Evolutionary conservation across 2,888 invertebrate species (phyloP).

Genomic region (Carabus problematicus): DNA sequence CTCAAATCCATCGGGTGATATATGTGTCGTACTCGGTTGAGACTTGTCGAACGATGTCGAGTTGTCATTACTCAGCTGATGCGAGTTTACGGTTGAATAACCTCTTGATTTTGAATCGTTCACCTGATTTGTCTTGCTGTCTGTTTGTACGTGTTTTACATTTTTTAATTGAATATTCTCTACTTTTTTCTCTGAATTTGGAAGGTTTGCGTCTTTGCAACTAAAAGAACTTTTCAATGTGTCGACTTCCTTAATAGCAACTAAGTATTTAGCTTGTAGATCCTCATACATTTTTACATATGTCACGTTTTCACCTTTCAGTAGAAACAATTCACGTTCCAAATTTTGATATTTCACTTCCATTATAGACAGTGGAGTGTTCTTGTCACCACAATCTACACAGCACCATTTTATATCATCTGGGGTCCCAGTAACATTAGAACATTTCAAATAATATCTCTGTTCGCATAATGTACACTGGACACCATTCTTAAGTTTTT

Average conservation of each 20-base stretch:
- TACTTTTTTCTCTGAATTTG: neutral
- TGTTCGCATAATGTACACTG: slow-evolving; percentile 9
- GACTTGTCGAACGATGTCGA: neutral
- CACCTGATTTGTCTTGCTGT: too few relatives aligned
- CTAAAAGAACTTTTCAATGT: neutral
- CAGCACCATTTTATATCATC: slow-evolving; percentile 10
- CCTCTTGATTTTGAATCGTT: too few relatives aligned
- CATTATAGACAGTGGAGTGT: neutral
- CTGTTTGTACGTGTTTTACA: neutral
- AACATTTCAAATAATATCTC: slow-evolving; percentile 1
- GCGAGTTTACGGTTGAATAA: neutral
- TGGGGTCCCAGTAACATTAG: neutral
- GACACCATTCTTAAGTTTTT: slow-evolving; percentile 17
- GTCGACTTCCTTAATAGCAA: neutral
- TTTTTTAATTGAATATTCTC: neutral
- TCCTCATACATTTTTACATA: neutral
- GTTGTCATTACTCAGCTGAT: neutral
- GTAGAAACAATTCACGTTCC: too few relatives aligned
- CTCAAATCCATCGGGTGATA: neutral
- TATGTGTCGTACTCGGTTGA: too few relatives aligned
- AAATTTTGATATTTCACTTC: neutral
- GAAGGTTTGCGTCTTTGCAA: neutral
- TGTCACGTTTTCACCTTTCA: too few relatives aligned
- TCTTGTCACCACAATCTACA: slow-evolving; percentile 9
- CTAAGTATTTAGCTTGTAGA: neutral